Conservation (phyloP, 1,140 invertebrate genomes). For the Cydia pomonella region DNA sequence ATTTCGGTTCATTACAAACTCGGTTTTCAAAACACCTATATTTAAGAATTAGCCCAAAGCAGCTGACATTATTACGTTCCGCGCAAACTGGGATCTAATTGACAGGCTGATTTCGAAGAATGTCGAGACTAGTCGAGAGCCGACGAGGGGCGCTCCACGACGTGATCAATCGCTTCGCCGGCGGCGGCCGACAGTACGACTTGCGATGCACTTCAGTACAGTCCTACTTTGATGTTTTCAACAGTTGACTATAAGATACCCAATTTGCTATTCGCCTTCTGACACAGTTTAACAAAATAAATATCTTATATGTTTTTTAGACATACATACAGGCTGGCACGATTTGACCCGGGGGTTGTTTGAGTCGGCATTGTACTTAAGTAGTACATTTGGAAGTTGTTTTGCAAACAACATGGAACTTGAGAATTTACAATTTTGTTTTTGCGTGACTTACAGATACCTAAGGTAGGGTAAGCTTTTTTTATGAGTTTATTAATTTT, state of each 20-base stretch:
- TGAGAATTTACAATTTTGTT: no score
- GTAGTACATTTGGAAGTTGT: background rate
- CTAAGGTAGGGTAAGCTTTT: no score
- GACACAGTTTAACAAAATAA: no score
- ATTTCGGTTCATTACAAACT: no score
- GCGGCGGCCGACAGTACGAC: background rate
- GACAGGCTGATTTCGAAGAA: constrained; percentile 6
- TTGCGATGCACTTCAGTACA: background rate
- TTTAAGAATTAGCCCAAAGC: background rate
- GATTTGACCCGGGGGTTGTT: constrained; percentile 3
- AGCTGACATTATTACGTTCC: background rate
- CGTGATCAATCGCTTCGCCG: constrained; percentile 9
- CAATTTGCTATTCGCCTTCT: no score
- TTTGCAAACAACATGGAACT: no score
- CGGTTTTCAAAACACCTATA: no score
- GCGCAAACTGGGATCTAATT: background rate
- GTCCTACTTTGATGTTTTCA: background rate
- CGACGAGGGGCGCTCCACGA: constrained; percentile 1
- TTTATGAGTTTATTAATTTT: no score
- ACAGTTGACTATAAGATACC: constrained; percentile 17
- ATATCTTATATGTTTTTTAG: no score
- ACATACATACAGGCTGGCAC: no score
- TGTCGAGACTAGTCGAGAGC: constrained; percentile 1
- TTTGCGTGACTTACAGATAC: no score
- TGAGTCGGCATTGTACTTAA: background rate